phyloP scores from a whole-genome alignment of 1,140 invertebrate species.

The Drosophila ohnishii region DNA sequence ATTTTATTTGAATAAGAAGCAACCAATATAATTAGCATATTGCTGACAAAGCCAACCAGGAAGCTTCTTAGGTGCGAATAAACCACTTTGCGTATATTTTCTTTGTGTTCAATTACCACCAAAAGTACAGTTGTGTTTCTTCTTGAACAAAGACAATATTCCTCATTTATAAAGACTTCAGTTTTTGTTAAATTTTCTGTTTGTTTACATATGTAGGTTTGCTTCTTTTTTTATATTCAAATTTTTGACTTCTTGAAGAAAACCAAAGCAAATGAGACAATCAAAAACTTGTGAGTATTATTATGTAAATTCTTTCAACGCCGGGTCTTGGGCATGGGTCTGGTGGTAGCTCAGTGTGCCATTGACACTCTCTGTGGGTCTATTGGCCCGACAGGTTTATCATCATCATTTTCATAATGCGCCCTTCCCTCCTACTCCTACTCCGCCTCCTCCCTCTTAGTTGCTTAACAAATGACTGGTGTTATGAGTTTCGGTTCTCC shows the following conservation, averaged over 20 bases:
- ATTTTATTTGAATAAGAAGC: background rate
- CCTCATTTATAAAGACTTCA: slow-evolving; percentile 60
- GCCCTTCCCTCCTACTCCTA: slow-evolving; percentile 13
- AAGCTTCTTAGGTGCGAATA: slow-evolving; percentile 11
- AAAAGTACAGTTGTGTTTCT: slow-evolving; percentile 53
- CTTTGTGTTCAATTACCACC: slow-evolving; percentile 39
- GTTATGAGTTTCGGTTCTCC: slow-evolving; percentile 50
- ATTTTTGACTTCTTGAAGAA: slow-evolving; percentile 57
- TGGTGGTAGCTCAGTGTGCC: slow-evolving; percentile 37
- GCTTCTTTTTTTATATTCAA: slow-evolving; percentile 58
- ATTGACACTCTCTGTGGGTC: slow-evolving; percentile 60
- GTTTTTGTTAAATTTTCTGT: slow-evolving; percentile 35
- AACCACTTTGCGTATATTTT: slow-evolving; percentile 2
- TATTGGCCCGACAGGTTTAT: slow-evolving; percentile 68
- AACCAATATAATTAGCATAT: slow-evolving; percentile 23
- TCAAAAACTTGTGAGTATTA: slow-evolving; percentile 53
- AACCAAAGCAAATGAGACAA: slow-evolving; percentile 49
- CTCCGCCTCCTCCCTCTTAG: slow-evolving; percentile 5
- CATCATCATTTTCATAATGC: slow-evolving; percentile 58
- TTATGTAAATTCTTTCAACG: slow-evolving; percentile 65
- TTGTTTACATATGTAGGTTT: slow-evolving; percentile 69
- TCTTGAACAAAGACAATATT: slow-evolving; percentile 54
- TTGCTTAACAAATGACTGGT: slow-evolving; percentile 59
- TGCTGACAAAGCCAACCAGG: background rate
- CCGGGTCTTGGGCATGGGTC: background rate